Conservation (phyloP, 2,797 vertebrate species). For the Echeneis naucrates region DNA sequence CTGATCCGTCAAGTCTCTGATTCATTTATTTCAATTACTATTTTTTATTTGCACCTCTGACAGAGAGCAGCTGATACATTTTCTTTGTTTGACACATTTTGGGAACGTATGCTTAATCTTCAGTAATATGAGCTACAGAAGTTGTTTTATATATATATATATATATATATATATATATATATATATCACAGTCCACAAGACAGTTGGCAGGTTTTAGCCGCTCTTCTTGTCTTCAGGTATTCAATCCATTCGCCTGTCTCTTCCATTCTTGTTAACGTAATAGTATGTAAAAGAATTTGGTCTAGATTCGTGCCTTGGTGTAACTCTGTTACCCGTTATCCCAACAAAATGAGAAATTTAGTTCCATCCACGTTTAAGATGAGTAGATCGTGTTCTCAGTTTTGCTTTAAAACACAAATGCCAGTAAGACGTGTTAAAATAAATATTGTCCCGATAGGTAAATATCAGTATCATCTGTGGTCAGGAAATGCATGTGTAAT, state of each 20-base stretch:
- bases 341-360: not conserved
- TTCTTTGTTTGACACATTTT: not conserved
- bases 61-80: not conserved
- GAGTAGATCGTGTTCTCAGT: not conserved
- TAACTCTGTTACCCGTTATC: too few species aligned
- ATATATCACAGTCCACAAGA: too few species aligned
- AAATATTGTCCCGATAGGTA: not conserved
- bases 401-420: not conserved
- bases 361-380: not conserved
- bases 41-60: not conserved
- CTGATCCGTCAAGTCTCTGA: conserved; percentile 6
- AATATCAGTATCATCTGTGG: not conserved
- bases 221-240: too few species aligned
- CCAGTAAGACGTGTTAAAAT: not conserved
- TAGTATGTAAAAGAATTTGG: too few species aligned
- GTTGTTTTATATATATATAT: too few species aligned
- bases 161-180: too few species aligned
- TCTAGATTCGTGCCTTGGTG: too few species aligned
- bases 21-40: not conserved
- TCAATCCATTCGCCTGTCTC: too few species aligned
- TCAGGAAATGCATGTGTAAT: not conserved
- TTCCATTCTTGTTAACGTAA: too few species aligned
- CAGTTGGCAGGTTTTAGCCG: too few species aligned
- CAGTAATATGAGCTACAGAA: not conserved
- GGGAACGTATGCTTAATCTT: not conserved